Evolutionary conservation across 2,113 vertebrate genomes (phyloP), one percentile per base, ranked within the genome.

Genomic region (Pyxicephalus adspersus): DNA sequence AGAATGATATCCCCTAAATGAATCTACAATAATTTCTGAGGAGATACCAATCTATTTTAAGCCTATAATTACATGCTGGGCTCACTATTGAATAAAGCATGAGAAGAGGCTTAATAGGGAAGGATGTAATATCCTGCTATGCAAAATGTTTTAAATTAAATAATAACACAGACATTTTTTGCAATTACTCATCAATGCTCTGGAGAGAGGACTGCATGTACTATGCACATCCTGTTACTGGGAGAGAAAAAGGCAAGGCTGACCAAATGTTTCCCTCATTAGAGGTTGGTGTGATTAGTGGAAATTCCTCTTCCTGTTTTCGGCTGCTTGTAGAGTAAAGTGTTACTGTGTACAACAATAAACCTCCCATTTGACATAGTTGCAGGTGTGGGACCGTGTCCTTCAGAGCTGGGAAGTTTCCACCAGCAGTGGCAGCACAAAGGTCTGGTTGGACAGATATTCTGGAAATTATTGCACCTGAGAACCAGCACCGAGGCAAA

Each of bases 101-200:
- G 60, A 81, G 68, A 54, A 45, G 67, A 63, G 45, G 79, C 45
- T 64, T 81, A 81, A 64, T 74, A 38, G 50, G 70, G 70, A 81
- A 72, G 63, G 79, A 81, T 73, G 79, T 81, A 74, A 81, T 81
- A 81, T 81, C 79, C 79, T 81, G 79, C 58, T 74, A 81, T 81
- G 79, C 58, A 81, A 81, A 81, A 81, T 81, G 79, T 73, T 73
- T 64, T 18, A 80, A 73, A 81, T 74, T 50, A 73, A 81, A 81
- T 81, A 81, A 80, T 64, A 81, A 81, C 68, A 80, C 23, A 16
- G 45, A 22, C 26, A 64, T 80, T 81, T 78, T 64, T 28, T 65
- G 45, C 79, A 73, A 57, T 81, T 64, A 65, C 58, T 81, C 60
- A 64, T 65, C 20, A 65, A 55, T 45, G 68, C 68, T 8, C 78